phyloP scores from a whole-genome alignment of 2,113 vertebrate genomes.

The Zosterops japonicus region DNA sequence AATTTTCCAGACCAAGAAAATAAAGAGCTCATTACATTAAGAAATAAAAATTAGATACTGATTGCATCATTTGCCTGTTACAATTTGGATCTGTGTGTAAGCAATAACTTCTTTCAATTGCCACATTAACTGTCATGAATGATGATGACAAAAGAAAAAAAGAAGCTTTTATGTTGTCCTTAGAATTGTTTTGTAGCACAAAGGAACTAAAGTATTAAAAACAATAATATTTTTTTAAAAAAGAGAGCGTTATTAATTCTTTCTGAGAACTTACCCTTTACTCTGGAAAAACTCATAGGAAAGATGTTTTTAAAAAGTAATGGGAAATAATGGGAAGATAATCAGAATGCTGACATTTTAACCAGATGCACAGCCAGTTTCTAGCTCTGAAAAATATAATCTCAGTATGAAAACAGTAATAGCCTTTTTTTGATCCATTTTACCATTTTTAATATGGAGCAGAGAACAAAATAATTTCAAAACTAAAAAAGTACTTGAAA shows the following conservation, averaged over 20 bases:
- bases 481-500: neutral
- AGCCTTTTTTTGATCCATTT: neutral
- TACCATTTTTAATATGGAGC: neutral
- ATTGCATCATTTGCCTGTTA: neutral
- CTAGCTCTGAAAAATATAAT: neutral
- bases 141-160: neutral
- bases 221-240: neutral
- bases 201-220: neutral
- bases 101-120: neutral
- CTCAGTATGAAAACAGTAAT: neutral
- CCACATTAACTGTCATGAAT: neutral
- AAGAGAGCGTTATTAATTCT: neutral
- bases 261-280: neutral
- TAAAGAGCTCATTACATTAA: neutral
- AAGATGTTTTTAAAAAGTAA: slow-evolving; percentile 14
- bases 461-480: neutral
- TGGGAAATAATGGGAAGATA: neutral
- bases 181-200: neutral
- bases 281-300: neutral
- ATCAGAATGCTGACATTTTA: slow-evolving; percentile 28
- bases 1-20: neutral
- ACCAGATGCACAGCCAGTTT: neutral
- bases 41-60: neutral
- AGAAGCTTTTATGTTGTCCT: neutral
- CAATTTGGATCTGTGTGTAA: neutral